phyloP scores from a whole-genome alignment of 1,140 invertebrate species.

The Pachypeltis micranthus region DNA sequence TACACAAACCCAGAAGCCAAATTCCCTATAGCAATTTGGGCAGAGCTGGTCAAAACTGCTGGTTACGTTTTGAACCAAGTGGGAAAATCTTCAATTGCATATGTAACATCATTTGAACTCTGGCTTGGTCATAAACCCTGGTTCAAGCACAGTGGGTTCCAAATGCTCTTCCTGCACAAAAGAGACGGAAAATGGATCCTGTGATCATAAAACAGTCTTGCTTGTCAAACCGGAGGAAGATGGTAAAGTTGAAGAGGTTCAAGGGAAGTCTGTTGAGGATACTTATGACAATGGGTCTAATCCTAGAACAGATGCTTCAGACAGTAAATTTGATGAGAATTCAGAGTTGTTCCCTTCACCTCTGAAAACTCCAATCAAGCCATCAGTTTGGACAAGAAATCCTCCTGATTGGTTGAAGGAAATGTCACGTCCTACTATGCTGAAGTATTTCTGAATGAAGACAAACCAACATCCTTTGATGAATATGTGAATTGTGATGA shows the following conservation, averaged over 20 bases:
- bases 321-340: too few relatives aligned
- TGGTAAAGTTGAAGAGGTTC: too few relatives aligned
- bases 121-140: conserved; percentile 26
- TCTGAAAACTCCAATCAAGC: too few relatives aligned
- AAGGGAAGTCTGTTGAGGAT: not conserved
- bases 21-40: conserved; percentile 15
- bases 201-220: not conserved
- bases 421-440: too few relatives aligned
- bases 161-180: conserved; percentile 7
- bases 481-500: not conserved
- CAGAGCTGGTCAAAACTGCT: conserved; percentile 4
- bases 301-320: too few relatives aligned
- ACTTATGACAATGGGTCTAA: too few relatives aligned
- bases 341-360: too few relatives aligned
- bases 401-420: too few relatives aligned
- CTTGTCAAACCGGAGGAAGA: too few relatives aligned
- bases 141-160: conserved; percentile 8
- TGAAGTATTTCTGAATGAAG: too few relatives aligned
- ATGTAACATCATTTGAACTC: conserved; percentile 31
- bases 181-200: conserved; percentile 8
- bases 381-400: too few relatives aligned
- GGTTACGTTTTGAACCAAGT: conserved; percentile 15
- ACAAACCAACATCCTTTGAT: not conserved
- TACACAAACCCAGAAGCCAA: conserved; percentile 16
- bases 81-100: conserved; percentile 19